Conservation (phyloP, 2,113 vertebrate species). For the Cacatua alba region DNA sequence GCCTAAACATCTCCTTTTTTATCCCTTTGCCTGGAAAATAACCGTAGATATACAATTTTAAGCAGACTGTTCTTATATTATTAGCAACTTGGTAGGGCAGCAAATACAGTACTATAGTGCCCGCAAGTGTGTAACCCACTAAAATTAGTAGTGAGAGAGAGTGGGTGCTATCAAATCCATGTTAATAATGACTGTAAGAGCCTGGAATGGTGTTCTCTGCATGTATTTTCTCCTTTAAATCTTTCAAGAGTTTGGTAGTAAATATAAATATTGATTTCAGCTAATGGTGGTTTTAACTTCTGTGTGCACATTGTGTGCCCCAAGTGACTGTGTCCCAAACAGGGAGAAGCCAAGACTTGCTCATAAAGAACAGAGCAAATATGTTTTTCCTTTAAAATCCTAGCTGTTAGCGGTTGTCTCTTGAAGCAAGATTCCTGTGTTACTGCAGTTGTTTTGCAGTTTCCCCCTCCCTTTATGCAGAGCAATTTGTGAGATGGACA, state of each 20-base stretch:
- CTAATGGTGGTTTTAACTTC: constrained; percentile 62
- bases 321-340: constrained; percentile 54
- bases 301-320: constrained; percentile 58
- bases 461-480: background rate
- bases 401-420: constrained; percentile 17
- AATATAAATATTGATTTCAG: constrained; percentile 75
- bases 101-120: background rate
- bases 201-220: background rate
- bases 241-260: constrained; percentile 49
- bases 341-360: constrained; percentile 71
- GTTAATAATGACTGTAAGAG: background rate
- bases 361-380: constrained; percentile 52
- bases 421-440: background rate
- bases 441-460: background rate
- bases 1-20: background rate
- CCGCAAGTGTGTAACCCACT: background rate
- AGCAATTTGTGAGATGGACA: constrained; percentile 7
- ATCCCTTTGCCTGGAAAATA: background rate
- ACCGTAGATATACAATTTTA: background rate
- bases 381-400: constrained; percentile 63
- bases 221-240: constrained; percentile 40
- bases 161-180: background rate
- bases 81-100: background rate
- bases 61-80: background rate
- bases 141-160: background rate